Base-by-base conservation (phyloP, 2,113 vertebrate genomes). In the Hepsetus odoe region DNA sequence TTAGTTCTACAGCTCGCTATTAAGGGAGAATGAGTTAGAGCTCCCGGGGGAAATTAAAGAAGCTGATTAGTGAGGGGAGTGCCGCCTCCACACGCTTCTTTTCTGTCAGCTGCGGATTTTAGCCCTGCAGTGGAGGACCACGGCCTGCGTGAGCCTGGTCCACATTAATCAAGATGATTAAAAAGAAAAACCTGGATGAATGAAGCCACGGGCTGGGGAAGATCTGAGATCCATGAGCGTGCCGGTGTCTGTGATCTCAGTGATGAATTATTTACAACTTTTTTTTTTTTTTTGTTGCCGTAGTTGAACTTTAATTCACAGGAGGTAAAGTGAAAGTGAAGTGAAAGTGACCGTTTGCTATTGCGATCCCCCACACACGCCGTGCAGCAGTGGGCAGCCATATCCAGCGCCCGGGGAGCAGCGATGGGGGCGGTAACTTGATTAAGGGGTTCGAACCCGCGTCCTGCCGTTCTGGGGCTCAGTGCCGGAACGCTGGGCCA, bases 1-100 rank as follows among this genome's bases (percentile, higher is more conserved):
- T 59, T 49, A 74, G 71, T 74, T 64, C 55, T 56, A 67, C 51
- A 74, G 38, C 53, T 49, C 38, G 77, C 55, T 80, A 46, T 77
- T 77, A 73, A 76, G 44, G 26, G 20, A 74, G 58, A 66, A 66
- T 58, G 71, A 51, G 59, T 28, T 38, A 28, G 44, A 51, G 71
- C 68, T 56, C 79, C 66, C 56, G 26, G 66, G 72, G 81, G 81
- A 83, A 85, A 81, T 81, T 80, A 85, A 67, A 77, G 16, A 44
- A 53, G 66, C 44, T 76, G 67, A 79, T 79, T 82, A 81, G 53
- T 65, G 59, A 56, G 56, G 33, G 44, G 69, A 51, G 51, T 62
- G 59, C 38, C 28, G 8, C 74, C 67, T 70, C 58, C 16, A 16
- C 51, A 70, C 74, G 35, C 38, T 22, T 49, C 35, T 55, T 28